Percentiles rank a stretch among this genome's conserved stretches.
These are phyloP conservation scores for Hybos culiciformis DNA, from an alignment of 2,888 invertebrate species.

Conservation along the genomic window DNA sequence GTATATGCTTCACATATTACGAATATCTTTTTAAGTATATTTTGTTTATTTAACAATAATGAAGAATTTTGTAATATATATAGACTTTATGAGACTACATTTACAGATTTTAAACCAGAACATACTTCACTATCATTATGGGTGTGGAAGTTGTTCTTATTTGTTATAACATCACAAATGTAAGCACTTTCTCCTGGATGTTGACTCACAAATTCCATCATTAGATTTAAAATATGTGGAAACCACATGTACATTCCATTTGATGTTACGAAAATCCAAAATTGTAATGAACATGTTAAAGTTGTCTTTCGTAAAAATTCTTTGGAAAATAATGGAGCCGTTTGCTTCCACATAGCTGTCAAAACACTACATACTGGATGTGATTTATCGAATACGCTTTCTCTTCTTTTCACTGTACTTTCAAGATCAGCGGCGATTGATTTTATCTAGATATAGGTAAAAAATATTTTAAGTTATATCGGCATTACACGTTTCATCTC, in stretches of 20 bases:
- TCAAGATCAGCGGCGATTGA: slow-evolving; percentile 1
- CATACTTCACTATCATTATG: slow-evolving; percentile 1
- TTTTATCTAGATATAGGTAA: slow-evolving; percentile 10
- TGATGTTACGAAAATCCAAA: slow-evolving; percentile 26
- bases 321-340: slow-evolving; percentile 26
- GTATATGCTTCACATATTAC: no score
- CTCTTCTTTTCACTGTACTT: neutral
- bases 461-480: neutral
- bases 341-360: slow-evolving; percentile 29
- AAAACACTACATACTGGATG: slow-evolving; percentile 16
- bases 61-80: neutral
- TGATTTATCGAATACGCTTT: neutral
- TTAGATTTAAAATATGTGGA: slow-evolving; percentile 27
- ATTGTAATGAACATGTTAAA: slow-evolving; percentile 26
- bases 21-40: no score
- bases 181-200: slow-evolving; percentile 21
- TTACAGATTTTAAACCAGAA: neutral
- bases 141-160: slow-evolving; percentile 8
- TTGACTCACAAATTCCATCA: slow-evolving; percentile 22
- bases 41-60: neutral
- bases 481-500: neutral
- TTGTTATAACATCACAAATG: slow-evolving; percentile 23
- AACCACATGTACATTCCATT: slow-evolving; percentile 33
- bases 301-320: slow-evolving; percentile 23
- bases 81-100: slow-evolving; percentile 4